Conservation (phyloP, 2,888 invertebrate species). For the Drosophila emarginata region DNA sequence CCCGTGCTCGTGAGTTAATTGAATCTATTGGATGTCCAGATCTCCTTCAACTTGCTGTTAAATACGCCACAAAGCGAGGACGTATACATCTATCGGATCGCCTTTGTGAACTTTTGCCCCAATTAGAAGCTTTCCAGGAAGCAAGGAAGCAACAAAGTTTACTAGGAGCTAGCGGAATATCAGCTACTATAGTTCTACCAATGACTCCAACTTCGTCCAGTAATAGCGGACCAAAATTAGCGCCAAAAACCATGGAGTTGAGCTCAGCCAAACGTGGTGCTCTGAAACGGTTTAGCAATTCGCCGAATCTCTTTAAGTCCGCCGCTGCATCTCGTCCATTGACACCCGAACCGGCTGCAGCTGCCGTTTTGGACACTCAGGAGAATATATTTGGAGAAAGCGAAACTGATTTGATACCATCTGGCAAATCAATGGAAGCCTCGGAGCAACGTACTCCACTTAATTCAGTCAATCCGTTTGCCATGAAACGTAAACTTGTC, state of each 20-base stretch:
- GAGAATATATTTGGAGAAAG: conserved; percentile 65
- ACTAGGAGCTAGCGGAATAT: conserved; percentile 48
- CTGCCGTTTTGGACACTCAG: conserved; percentile 60
- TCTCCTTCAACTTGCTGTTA: conserved; percentile 91
- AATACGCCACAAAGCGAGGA: conserved; percentile 92
- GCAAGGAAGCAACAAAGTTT: conserved; percentile 72
- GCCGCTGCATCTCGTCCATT: conserved; percentile 59
- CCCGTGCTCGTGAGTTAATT: conserved; percentile 93
- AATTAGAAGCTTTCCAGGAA: conserved; percentile 78
- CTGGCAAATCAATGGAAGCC: conserved; percentile 13
- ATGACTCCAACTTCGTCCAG: conserved; percentile 37
- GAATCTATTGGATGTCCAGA: conserved; percentile 90
- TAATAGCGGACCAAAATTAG: conserved; percentile 55
- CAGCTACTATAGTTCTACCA: conserved; percentile 63
- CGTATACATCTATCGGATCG: conserved; percentile 91
- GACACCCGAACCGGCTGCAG: conserved; percentile 41
- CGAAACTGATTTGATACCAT: conserved; percentile 17
- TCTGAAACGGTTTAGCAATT: conserved; percentile 83
- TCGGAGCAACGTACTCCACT: conserved; percentile 67
- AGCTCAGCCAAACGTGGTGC: conserved; percentile 83
- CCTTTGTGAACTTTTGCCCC: conserved; percentile 85
- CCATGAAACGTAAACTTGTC: conserved; percentile 82
- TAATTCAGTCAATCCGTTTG: conserved; percentile 75
- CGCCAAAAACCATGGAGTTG: conserved; percentile 79
- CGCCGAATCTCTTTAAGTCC: conserved; percentile 63